These are phyloP conservation scores for Periphyllus acericola DNA, from an alignment of 2,888 invertebrate genomes.

Conservation along the genomic window DNA sequence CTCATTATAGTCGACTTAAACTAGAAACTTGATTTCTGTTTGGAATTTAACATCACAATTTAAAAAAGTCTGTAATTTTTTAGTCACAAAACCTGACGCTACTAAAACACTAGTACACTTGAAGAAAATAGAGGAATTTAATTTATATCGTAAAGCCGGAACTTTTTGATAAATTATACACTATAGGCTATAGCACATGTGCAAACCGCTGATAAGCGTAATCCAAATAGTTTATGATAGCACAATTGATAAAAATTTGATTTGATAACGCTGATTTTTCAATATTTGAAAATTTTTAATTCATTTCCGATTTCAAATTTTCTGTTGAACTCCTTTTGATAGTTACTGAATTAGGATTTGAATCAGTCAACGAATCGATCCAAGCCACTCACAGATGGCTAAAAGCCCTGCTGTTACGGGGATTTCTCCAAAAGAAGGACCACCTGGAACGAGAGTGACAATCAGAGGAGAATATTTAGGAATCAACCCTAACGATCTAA, in stretches of 20 bases:
- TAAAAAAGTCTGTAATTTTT: not conserved
- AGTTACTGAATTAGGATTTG: not conserved
- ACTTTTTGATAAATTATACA: not conserved
- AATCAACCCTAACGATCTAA: constrained; percentile 82
- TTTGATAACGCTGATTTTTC: not conserved
- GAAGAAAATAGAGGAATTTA: too few species aligned
- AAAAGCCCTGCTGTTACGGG: constrained; percentile 87
- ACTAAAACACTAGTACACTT: too few species aligned
- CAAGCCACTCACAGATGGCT: constrained; percentile 63
- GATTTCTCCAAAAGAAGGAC: constrained; percentile 97
- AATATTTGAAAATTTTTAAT: not conserved
- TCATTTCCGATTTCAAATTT: not conserved
- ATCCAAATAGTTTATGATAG: not conserved
- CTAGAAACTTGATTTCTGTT: not conserved
- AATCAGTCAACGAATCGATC: not conserved
- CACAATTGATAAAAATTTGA: not conserved
- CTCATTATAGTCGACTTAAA: not conserved
- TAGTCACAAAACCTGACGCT: not conserved
- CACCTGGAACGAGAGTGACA: constrained; percentile 93
- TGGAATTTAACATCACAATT: not conserved
- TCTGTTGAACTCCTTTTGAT: not conserved
- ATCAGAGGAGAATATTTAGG: constrained; percentile 97
- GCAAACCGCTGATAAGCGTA: constrained; percentile 16
- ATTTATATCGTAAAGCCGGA: not conserved
- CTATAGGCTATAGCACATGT: constrained; percentile 16